A percentile compares a stretch with the other conserved stretches of the same genome.
Evolutionary conservation across 1,140 invertebrate genomes (phyloP).

Genomic region (Aphelenchoides fujianensis): DNA sequence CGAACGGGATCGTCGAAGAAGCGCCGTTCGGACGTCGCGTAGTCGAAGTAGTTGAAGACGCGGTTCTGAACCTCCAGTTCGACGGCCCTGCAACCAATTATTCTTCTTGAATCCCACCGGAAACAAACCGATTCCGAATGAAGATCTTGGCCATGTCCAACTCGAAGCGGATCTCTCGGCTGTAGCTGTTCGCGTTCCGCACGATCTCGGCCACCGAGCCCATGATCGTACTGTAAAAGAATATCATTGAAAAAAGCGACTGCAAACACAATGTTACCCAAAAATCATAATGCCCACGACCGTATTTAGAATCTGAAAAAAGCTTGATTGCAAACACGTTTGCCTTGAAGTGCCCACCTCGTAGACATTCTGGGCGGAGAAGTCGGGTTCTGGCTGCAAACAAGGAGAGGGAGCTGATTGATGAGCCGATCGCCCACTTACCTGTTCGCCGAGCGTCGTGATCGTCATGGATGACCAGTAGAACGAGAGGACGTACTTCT

Average conservation of each 20-base stretch:
- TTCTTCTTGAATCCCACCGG: too few relatives aligned
- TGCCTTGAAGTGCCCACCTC: too few relatives aligned
- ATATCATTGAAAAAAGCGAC: too few relatives aligned
- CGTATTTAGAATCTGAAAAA: too few relatives aligned
- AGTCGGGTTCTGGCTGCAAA: conserved; percentile 27
- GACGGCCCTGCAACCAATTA: conserved; percentile 12
- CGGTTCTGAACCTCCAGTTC: conserved; percentile 23
- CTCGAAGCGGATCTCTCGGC: conserved; percentile 14
- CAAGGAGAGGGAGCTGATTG: too few relatives aligned
- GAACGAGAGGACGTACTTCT: conserved; percentile 25
- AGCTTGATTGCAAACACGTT: too few relatives aligned
- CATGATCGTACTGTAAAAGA: too few relatives aligned
- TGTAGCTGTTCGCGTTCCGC: conserved; percentile 12
- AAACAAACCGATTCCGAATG: conserved; percentile 20
- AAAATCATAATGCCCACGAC: conserved; percentile 30
- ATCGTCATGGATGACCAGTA: conserved; percentile 31
- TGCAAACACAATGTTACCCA: too few relatives aligned
- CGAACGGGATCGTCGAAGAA: conserved; percentile 22
- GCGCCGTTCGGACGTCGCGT: conserved; percentile 20
- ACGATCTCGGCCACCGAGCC: conserved; percentile 25
- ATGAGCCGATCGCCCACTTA: too few relatives aligned
- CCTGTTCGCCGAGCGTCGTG: conserved; percentile 24
- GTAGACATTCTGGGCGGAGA: conserved; percentile 12
- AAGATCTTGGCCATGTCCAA: conserved; percentile 27
- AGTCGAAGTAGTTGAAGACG: conserved; percentile 29